phyloP scores from a whole-genome alignment of 2,888 invertebrate species.

The Himalopsyche anomala region DNA sequence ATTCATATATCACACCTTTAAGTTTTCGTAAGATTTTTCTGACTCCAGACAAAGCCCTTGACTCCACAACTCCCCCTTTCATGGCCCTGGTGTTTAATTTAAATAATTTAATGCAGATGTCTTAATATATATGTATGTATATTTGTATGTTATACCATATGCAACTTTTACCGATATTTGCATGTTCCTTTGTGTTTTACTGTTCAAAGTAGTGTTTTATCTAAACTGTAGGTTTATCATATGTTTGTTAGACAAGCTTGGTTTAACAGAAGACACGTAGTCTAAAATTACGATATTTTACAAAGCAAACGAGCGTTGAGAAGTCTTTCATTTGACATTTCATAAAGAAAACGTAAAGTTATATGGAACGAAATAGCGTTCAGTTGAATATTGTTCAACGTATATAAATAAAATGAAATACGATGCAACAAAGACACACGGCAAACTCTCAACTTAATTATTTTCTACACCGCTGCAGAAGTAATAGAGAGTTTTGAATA shows the following conservation, averaged over 20 bases:
- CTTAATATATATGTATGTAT: too few species aligned
- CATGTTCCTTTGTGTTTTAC: not conserved
- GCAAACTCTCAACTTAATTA: too few species aligned
- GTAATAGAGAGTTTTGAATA: too few species aligned
- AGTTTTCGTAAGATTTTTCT: too few species aligned
- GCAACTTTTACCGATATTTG: not conserved
- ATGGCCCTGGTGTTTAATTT: too few species aligned
- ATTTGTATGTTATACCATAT: too few species aligned
- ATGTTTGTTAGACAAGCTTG: not conserved
- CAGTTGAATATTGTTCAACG: not conserved
- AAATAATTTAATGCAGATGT: too few species aligned
- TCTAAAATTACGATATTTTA: constrained; percentile 5
- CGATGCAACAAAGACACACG: not conserved
- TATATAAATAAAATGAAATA: not conserved
- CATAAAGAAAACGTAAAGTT: constrained; percentile 26
- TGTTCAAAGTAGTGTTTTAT: not conserved
- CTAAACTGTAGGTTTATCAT: not conserved
- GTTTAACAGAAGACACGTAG: not conserved
- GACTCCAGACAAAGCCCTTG: too few species aligned
- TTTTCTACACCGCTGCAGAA: too few species aligned
- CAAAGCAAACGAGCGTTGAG: not conserved
- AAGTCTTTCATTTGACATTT: constrained; percentile 26
- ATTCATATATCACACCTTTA: too few species aligned
- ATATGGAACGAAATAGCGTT: not conserved
- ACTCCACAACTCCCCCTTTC: too few species aligned